Conservation (phyloP, 1,140 invertebrate genomes). For the Drosophila kohkoa region DNA sequence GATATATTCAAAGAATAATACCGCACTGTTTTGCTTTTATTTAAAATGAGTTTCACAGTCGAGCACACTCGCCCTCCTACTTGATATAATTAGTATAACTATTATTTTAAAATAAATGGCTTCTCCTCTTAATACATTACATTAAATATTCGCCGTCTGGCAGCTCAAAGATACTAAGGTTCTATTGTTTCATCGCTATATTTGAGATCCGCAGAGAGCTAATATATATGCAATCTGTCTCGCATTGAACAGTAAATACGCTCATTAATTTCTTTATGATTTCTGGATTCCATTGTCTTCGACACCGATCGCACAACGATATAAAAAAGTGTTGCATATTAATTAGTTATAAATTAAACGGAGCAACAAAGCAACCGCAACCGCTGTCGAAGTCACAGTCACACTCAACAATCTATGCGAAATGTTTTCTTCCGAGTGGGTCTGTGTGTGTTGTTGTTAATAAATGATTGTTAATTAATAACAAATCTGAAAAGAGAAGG, state of each 20-base stretch:
- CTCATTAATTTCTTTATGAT: slow-evolving; percentile 39
- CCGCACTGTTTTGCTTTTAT: too few species aligned
- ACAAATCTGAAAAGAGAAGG: slow-evolving; percentile 60
- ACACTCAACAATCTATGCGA: background rate
- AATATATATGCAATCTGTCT: slow-evolving; percentile 20
- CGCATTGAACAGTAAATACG: slow-evolving; percentile 36
- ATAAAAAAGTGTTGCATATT: slow-evolving; percentile 44
- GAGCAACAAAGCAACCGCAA: slow-evolving; percentile 56
- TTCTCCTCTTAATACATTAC: too few species aligned
- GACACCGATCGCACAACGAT: background rate
- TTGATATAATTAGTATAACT: too few species aligned
- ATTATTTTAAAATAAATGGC: too few species aligned
- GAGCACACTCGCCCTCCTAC: too few species aligned
- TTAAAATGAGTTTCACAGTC: too few species aligned
- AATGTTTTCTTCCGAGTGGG: slow-evolving; percentile 6
- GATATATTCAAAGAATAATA: too few species aligned
- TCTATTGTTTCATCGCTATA: background rate
- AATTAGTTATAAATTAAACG: slow-evolving; percentile 66
- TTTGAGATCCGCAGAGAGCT: slow-evolving; percentile 3
- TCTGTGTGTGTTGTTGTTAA: slow-evolving; percentile 41
- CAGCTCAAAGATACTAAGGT: too few species aligned
- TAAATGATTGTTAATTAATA: slow-evolving; percentile 77
- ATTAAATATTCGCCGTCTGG: too few species aligned
- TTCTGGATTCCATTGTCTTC: slow-evolving; percentile 24
- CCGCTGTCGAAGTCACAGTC: background rate